phyloP scores from a whole-genome alignment of 2,113 vertebrate genomes.

The Zonotrichia leucophrys region DNA sequence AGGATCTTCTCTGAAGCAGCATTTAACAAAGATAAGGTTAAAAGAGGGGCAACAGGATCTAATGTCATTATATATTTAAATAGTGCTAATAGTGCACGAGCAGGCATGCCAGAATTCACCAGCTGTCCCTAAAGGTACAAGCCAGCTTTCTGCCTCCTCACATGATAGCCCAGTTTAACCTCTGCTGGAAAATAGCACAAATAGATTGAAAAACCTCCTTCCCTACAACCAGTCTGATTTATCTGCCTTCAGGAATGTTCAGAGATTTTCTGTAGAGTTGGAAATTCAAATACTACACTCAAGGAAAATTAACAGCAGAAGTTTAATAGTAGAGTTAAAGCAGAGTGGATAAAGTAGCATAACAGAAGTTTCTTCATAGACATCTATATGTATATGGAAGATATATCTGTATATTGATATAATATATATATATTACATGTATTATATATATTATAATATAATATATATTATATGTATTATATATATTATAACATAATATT shows the following conservation, averaged over 20 bases:
- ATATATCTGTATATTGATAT: not conserved
- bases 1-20: constrained; percentile 18
- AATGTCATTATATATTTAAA: constrained; percentile 52
- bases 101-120: constrained; percentile 38
- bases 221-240: not conserved
- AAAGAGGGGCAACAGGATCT: constrained; percentile 9
- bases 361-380: not conserved
- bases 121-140: constrained; percentile 61
- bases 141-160: constrained; percentile 56
- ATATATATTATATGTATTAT: too few relatives aligned
- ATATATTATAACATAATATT: too few relatives aligned
- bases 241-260: not conserved
- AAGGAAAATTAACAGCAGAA: not conserved
- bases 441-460: too few relatives aligned
- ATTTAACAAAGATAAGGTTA: constrained; percentile 12
- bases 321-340: not conserved
- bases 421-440: too few relatives aligned
- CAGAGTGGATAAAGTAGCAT: not conserved
- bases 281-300: not conserved
- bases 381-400: not conserved
- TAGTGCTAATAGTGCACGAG: constrained; percentile 38
- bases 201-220: not conserved
- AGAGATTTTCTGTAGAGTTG: not conserved
- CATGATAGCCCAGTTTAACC: constrained; percentile 39
- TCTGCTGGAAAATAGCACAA: constrained; percentile 6